Evolutionary conservation across 2,113 vertebrate species (phyloP), one percentile per base, ranked within the genome.

Genomic region (Microcebus murinus): DNA sequence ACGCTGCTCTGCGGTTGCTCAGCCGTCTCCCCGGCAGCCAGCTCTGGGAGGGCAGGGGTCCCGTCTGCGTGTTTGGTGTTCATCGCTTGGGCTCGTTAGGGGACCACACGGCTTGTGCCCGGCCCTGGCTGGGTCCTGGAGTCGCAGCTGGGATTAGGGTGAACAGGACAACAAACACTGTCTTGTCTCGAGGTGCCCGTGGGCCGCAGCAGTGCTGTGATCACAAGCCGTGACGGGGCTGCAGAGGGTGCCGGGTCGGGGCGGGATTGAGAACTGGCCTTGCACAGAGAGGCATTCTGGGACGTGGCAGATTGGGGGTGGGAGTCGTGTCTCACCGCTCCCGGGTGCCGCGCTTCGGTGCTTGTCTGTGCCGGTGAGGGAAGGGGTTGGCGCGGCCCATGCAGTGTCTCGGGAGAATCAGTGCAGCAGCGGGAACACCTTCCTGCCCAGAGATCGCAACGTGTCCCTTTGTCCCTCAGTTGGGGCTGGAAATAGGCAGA

Each of bases 161-260:
- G 52, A 36, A 20, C 36, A 52, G 6, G 7, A 12, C 42, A 0
- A 5, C 4, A 15, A 45, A 45, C 42, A 45, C 8, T 14, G 39
- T 7, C 29, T 13, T 42, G 48, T 77, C 45, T 27, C 4, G 0
- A 1, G 3, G 27, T 18, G 7, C n/a, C 17, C 10, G 52, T 9
- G 52, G 42, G 34, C 63, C 21, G 1, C 8, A 2, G 6, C 1
- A 0, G 29, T 0, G 8, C n/a, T 15, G 0, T 39, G 2, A 36
- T 29, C 12, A 0, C 45, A 23, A 29, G 93, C 20, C 34, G 68
- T 11, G 36, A 8, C 2, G 8, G 29, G 76, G 48, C 71, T 13
- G 1, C 1, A 9, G 6, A 52, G 67, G 82, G 34, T 4, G 1
- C 67, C 27, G 17, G 59, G 21, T 25, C 25, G 23, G 11, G 6